phyloP scores from a whole-genome alignment of 2,797 vertebrate genomes.

The Denticeps clupeoides region DNA sequence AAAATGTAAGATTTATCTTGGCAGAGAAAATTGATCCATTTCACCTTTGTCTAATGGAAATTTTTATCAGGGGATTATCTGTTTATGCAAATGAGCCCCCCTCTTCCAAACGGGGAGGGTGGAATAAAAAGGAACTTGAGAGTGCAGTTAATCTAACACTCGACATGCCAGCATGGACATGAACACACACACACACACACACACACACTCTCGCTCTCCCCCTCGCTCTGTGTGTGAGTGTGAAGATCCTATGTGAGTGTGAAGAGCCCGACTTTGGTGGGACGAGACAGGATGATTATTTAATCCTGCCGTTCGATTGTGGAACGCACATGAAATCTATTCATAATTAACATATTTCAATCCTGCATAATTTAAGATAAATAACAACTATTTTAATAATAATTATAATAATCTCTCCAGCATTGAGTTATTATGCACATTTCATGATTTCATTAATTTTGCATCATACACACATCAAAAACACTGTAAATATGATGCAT shows the following conservation, averaged over 20 bases:
- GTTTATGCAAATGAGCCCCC: constrained; percentile 99
- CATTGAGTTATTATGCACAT: too few species aligned
- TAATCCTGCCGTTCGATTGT: too few species aligned
- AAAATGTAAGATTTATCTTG: constrained; percentile 99
- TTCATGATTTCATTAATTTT: too few species aligned
- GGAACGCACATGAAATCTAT: too few species aligned
- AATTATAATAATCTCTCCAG: too few species aligned
- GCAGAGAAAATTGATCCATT: constrained; percentile 99
- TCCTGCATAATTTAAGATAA: too few species aligned
- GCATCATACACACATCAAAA: too few species aligned
- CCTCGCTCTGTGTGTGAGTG: constrained; percentile 13
- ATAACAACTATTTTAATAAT: too few species aligned
- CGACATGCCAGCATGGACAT: constrained; percentile 74
- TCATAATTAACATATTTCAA: too few species aligned
- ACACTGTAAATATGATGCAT: too few species aligned
- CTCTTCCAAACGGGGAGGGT: constrained; percentile 69
- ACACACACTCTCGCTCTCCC: constrained; percentile 15
- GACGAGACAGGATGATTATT: too few species aligned
- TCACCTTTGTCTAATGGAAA: constrained; percentile 99
- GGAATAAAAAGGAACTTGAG: constrained; percentile 69
- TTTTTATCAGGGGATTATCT: constrained; percentile 99
- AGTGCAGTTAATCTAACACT: constrained; percentile 83
- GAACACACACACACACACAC: constrained; percentile 26
- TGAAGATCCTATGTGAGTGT: not conserved
- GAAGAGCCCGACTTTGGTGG: too few species aligned